Evolutionary conservation across 2,797 vertebrate species (phyloP).

Genomic region (Synaphobranchus kaupii): DNA sequence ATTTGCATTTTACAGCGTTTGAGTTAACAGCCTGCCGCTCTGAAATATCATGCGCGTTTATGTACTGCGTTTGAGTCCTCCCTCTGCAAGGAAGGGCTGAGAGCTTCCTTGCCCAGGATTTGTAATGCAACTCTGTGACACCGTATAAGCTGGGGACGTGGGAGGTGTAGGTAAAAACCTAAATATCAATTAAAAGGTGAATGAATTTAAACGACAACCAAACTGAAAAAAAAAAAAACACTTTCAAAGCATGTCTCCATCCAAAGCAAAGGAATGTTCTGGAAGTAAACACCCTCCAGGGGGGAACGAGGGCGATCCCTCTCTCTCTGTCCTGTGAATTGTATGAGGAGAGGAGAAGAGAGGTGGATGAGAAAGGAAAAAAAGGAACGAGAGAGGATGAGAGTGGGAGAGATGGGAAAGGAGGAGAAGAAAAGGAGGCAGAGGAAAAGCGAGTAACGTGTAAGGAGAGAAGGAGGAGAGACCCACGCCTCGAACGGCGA

Average conservation of each 20-base stretch:
- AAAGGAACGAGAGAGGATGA: not conserved
- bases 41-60: not conserved
- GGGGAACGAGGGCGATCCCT: not conserved
- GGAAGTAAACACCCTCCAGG: not conserved
- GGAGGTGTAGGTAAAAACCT: too few species aligned
- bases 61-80: too few species aligned
- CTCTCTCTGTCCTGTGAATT: not conserved
- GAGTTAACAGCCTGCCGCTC: not conserved
- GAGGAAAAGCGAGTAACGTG: not conserved
- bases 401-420: not conserved
- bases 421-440: not conserved
- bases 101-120: not conserved
- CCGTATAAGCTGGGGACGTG: not conserved
- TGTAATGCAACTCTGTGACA: not conserved
- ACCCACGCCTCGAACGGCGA: not conserved
- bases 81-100: not conserved
- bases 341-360: not conserved
- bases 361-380: constrained; percentile 9
- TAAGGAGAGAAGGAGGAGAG: not conserved
- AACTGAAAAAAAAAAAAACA: too few species aligned
- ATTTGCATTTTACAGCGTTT: constrained; percentile 51
- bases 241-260: not conserved
- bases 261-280: not conserved
- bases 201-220: too few species aligned
- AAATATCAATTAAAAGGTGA: too few species aligned